Percentiles rank a stretch among this genome's conserved stretches.
Evolutionary conservation across 1,140 invertebrate species (phyloP).

Genomic region (Procambarus virginalis): DNA sequence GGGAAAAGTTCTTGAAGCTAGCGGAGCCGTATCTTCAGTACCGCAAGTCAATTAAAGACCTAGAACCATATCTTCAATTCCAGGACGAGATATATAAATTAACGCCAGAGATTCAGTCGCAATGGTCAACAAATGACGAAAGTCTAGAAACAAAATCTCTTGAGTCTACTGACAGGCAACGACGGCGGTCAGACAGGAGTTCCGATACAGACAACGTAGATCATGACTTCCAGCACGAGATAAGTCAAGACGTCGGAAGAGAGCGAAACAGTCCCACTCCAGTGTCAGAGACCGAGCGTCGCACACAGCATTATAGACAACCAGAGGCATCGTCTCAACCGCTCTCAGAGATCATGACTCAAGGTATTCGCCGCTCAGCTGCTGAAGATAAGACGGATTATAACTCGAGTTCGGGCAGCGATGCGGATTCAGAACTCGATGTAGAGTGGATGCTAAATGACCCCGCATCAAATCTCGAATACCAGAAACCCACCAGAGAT

Average conservation of each 20-base stretch:
- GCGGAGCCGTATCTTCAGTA: conserved; percentile 41
- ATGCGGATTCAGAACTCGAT: not conserved
- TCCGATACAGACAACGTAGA: not conserved
- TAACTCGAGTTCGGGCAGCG: not conserved
- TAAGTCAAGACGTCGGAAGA: not conserved
- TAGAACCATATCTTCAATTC: conserved; percentile 34
- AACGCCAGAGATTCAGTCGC: conserved; percentile 18
- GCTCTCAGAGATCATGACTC: no score
- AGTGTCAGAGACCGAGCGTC: not conserved
- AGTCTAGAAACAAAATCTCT: not conserved
- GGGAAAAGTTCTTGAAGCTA: conserved; percentile 16
- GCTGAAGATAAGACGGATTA: not conserved
- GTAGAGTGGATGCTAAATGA: not conserved
- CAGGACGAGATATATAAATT: conserved; percentile 20
- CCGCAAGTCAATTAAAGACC: conserved; percentile 40
- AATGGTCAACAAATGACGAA: not conserved
- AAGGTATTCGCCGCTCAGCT: not conserved
- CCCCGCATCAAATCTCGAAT: not conserved
- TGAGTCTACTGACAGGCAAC: not conserved
- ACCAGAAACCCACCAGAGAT: not conserved
- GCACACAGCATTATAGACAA: no score
- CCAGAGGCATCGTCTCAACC: no score
- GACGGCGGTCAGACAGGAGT: not conserved
- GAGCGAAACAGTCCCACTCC: not conserved
- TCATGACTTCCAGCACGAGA: not conserved